A percentile compares a stretch with the other conserved stretches of the same genome.
Evolutionary conservation across 2,797 vertebrate species (phyloP).

Genomic region (Poeciliopsis paucimaculata): DNA sequence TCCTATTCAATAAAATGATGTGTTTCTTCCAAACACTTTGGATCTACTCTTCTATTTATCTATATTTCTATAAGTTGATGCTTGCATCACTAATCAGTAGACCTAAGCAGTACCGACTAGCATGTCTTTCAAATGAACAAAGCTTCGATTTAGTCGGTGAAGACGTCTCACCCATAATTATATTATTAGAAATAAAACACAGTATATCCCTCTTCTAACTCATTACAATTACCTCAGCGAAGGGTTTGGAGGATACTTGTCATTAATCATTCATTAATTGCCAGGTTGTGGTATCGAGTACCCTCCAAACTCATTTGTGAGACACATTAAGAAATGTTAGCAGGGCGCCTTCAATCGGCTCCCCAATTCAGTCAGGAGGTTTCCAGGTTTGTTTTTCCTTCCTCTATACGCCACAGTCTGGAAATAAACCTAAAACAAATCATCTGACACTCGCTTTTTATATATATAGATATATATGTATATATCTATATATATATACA

Average conservation of each 20-base stretch:
- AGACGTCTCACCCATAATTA: conserved; percentile 5
- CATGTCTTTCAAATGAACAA: neutral
- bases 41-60: neutral
- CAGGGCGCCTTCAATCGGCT: conserved; percentile 2
- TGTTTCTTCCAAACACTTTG: neutral
- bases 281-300: conserved; percentile 4
- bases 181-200: conserved; percentile 11
- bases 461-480: conserved; percentile 25
- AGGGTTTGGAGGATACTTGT: conserved; percentile 8
- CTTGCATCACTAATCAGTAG: neutral
- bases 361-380: neutral
- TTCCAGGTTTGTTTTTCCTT: conserved; percentile 23
- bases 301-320: conserved; percentile 8
- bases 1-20: neutral
- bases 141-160: neutral
- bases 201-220: neutral
- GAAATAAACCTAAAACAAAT: conserved; percentile 61
- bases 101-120: neutral
- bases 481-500: neutral
- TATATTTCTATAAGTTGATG: no score
- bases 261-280: conserved; percentile 29
- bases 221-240: conserved; percentile 2
- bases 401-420: conserved; percentile 22
- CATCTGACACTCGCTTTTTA: conserved; percentile 39
- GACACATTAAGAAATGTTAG: conserved; percentile 11